These are phyloP conservation scores for Ophraella communa DNA, from an alignment of 2,888 invertebrate genomes.

Conservation along the genomic window DNA sequence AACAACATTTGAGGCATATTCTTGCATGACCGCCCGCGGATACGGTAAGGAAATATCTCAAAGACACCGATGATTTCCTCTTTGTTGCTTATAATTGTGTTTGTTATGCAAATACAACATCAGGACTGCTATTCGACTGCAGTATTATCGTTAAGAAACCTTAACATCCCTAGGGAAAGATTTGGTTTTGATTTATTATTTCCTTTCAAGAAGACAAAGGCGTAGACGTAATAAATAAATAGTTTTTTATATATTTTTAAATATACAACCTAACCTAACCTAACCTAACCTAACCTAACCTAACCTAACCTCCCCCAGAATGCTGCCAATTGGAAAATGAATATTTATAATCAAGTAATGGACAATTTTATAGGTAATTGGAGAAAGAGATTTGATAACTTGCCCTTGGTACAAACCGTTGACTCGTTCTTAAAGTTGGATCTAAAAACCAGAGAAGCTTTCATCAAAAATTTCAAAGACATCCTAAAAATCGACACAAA, in stretches of 20 bases:
- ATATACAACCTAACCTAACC: neutral
- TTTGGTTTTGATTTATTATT: conserved; percentile 29
- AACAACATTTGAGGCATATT: no score
- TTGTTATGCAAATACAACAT: conserved; percentile 27
- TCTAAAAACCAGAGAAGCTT: no score
- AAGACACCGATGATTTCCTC: conserved; percentile 11
- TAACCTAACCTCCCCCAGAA: neutral
- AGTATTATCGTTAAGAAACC: conserved; percentile 16
- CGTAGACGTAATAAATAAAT: no score
- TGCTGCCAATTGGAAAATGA: no score
- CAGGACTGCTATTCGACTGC: conserved; percentile 18
- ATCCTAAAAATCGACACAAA: no score
- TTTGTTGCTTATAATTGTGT: conserved; percentile 29
- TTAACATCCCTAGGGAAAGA: conserved; percentile 5
- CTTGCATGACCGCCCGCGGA: neutral
- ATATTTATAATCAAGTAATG: no score
- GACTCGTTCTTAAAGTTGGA: no score
- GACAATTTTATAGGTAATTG: no score
- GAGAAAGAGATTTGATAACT: no score
- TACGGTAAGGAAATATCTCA: conserved; percentile 4
- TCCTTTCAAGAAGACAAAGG: conserved; percentile 15
- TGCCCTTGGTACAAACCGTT: no score
- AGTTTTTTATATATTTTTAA: no score
- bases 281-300: neutral
- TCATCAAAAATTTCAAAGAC: no score